Evolutionary conservation across 2,888 invertebrate species (phyloP).

Genomic region (Parapristionchus giblindavisi): DNA sequence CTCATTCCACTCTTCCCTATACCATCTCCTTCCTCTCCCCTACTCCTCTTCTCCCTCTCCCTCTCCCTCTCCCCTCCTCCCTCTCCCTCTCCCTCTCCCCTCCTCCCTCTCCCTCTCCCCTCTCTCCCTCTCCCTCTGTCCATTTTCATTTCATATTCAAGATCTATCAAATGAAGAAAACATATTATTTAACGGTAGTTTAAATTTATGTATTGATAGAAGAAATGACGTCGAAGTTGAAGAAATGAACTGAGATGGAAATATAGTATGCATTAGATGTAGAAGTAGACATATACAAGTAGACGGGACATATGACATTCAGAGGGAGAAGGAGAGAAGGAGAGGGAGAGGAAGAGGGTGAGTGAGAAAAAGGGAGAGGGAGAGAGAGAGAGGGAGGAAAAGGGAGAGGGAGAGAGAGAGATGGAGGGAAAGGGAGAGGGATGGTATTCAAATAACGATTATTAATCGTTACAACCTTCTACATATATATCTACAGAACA

Average conservation of each 20-base stretch:
- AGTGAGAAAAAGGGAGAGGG: neutral
- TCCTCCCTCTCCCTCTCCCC: neutral
- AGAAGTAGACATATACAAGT: neutral
- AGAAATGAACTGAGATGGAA: neutral
- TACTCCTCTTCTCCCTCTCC: neutral
- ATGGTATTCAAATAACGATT: too few species aligned
- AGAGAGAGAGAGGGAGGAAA: neutral
- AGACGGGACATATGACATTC: neutral
- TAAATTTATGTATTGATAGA: neutral
- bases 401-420: neutral
- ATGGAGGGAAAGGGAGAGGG: too few species aligned
- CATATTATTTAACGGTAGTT: neutral
- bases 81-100: neutral
- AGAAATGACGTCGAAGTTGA: neutral
- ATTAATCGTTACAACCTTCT: too few species aligned
- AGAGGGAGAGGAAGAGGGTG: neutral
- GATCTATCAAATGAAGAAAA: neutral
- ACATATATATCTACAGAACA: too few species aligned
- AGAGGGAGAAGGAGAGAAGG: neutral
- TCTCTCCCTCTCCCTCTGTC: neutral
- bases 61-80: neutral
- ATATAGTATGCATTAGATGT: neutral
- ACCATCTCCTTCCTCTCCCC: slow-evolving; percentile 7
- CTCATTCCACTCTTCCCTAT: too few species aligned
- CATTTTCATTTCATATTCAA: neutral